Percentiles rank a stretch among this genome's conserved stretches.
Evolutionary conservation across 2,888 invertebrate species (phyloP).

Genomic region (Busseola fusca): DNA sequence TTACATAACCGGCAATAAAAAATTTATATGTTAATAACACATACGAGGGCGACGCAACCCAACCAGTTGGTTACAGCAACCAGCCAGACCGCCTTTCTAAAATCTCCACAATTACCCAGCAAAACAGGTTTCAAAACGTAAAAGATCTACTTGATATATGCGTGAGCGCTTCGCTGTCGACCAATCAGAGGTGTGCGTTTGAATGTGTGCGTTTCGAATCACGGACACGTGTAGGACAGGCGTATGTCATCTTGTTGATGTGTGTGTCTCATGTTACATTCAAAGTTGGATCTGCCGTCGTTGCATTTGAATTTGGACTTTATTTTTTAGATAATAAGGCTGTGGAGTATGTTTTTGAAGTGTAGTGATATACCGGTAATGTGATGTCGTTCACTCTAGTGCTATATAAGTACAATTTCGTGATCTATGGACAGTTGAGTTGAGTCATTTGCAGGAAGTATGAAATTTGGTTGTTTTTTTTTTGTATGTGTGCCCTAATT

Average conservation of each 20-base stretch:
- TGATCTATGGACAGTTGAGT: slow-evolving; percentile 77
- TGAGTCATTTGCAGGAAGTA: slow-evolving; percentile 75
- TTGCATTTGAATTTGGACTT: slow-evolving; percentile 63
- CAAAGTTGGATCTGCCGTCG: slow-evolving; percentile 30
- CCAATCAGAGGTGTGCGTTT: slow-evolving; percentile 67
- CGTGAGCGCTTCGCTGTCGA: slow-evolving; percentile 70
- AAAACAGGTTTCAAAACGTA: slow-evolving; percentile 83
- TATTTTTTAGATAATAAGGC: slow-evolving; percentile 50
- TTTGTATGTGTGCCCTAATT: slow-evolving; percentile 67
- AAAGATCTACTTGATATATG: slow-evolving; percentile 69
- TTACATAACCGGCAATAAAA: slow-evolving; percentile 68
- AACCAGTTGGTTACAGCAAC: slow-evolving; percentile 75
- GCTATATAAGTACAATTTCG: slow-evolving; percentile 71
- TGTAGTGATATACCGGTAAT: slow-evolving; percentile 53
- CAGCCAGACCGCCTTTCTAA: slow-evolving; percentile 83
- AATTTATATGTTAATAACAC: slow-evolving; percentile 65
- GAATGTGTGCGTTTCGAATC: slow-evolving; percentile 65
- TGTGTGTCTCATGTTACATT: slow-evolving; percentile 58
- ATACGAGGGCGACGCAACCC: slow-evolving; percentile 61
- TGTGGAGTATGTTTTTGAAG: not conserved
- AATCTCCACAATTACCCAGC: slow-evolving; percentile 84
- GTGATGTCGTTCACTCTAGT: slow-evolving; percentile 73
- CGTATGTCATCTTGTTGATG: slow-evolving; percentile 53
- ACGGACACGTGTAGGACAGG: slow-evolving; percentile 52
- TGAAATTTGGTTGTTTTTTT: slow-evolving; percentile 68